Base-by-base conservation (phyloP, 2,888 invertebrate species). In the Polymixis flavicincta region DNA sequence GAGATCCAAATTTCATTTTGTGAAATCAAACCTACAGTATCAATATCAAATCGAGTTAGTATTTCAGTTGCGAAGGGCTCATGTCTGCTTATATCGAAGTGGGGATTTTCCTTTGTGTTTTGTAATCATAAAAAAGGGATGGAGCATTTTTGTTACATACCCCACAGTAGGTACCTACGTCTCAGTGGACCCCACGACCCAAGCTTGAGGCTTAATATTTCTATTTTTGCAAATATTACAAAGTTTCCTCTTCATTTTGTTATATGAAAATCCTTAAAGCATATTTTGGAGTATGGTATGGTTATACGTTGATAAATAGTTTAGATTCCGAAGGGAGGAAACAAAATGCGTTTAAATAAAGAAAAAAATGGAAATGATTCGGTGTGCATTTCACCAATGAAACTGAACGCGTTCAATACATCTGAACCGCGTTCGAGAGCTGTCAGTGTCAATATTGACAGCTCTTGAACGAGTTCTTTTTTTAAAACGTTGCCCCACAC, bases 21-120 rank as follows among this genome's bases (percentile, higher is more conserved):
- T 2, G 13, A 69, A 48, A 68, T 17, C 5, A 45, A n/a, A n/a
- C 19, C n/a, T 37, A 65, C n/a, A 28, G 66, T 68, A 75, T 66
- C 57, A 78, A 74, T 78, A 78, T 75, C 59, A 80, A 84, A 80
- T 85, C 72, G 83, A 79, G 74, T 78, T 85, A 61, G 64, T 83
- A 80, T 85, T 73, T 63, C 42, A 63, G 64, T 50, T 59, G 55
- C 59, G 60, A 48, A 48, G 25, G 76, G 71, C 54, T 75, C 80
- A 85, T 77, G 84, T 86, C 86, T 85, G 84, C 87, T 87, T 89
- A 86, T 86, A 80, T 48, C 82, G 85, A 89, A 91, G 88, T 90
- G 88, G 85, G 87, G 90, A 89, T 90, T 91, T 91, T 88, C 84
- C 88, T 91, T 92, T 92, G 90, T 91, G 89, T 77, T n/a, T 85